Evolutionary conservation across 2,888 invertebrate genomes (phyloP).

Genomic region (Notocelia uddmanniana): DNA sequence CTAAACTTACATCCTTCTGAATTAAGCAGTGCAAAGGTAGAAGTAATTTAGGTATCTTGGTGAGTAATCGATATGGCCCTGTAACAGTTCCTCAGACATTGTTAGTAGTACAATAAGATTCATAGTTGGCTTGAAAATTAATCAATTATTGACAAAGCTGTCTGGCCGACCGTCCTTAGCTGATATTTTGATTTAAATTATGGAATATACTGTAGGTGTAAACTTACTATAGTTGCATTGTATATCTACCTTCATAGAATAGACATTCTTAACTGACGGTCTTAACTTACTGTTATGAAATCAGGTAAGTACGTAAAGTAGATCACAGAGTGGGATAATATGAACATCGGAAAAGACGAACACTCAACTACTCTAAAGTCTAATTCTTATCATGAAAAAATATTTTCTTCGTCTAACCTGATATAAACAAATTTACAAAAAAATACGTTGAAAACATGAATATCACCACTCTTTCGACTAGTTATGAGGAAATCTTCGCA

Average conservation of each 20-base stretch:
- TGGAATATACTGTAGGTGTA: background rate
- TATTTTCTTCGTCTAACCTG: too few species aligned
- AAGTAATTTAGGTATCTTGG: slow-evolving; percentile 28
- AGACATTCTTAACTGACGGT: background rate
- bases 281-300: too few species aligned
- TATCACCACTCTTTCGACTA: too few species aligned
- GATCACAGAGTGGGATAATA: too few species aligned
- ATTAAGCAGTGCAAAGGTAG: slow-evolving; percentile 6
- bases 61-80: slow-evolving; percentile 27
- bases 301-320: too few species aligned
- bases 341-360: too few species aligned
- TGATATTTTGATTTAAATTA: background rate
- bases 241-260: background rate
- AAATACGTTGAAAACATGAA: too few species aligned
- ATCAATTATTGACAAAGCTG: slow-evolving; percentile 20
- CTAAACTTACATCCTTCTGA: background rate
- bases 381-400: too few species aligned
- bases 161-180: background rate
- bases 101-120: background rate
- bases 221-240: background rate
- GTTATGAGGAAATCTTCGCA: background rate
- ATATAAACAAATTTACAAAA: too few species aligned
- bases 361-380: too few species aligned
- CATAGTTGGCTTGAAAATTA: slow-evolving; percentile 1
- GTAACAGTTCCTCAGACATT: slow-evolving; percentile 32